phyloP scores from a whole-genome alignment of 2,113 vertebrate species.

The Seriola quinqueradiata region DNA sequence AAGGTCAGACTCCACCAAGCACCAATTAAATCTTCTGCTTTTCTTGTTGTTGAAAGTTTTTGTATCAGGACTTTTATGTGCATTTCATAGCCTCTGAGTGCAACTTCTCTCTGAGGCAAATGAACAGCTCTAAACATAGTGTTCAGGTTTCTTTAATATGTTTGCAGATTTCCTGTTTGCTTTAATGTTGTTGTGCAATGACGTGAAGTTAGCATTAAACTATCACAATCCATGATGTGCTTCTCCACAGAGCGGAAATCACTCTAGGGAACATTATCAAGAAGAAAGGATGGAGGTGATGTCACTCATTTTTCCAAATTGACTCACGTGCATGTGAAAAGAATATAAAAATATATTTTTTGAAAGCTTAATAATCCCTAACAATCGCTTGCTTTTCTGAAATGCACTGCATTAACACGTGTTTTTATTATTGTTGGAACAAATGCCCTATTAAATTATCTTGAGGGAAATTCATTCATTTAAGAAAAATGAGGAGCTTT shows the following conservation, averaged over 20 bases:
- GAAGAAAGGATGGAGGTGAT: slow-evolving; percentile 87
- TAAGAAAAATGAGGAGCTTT: slow-evolving; percentile 22
- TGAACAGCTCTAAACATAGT: background rate
- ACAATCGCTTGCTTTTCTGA: slow-evolving; percentile 37
- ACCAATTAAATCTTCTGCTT: slow-evolving; percentile 23
- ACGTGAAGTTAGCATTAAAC: background rate
- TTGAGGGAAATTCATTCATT: slow-evolving; percentile 35
- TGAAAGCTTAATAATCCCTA: slow-evolving; percentile 25
- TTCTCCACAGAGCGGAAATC: slow-evolving; percentile 83
- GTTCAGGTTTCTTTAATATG: background rate
- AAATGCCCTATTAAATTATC: slow-evolving; percentile 29
- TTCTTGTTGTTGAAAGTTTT: slow-evolving; percentile 7
- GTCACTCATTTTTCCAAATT: slow-evolving; percentile 40
- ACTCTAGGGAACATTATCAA: slow-evolving; percentile 87
- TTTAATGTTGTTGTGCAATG: background rate
- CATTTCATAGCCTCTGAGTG: background rate
- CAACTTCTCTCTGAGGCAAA: background rate
- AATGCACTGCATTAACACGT: slow-evolving; percentile 18
- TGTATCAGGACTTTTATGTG: background rate
- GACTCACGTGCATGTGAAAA: slow-evolving; percentile 43
- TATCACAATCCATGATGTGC: slow-evolving; percentile 27
- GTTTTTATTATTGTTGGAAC: slow-evolving; percentile 18
- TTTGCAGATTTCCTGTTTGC: background rate
- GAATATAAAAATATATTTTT: slow-evolving; percentile 16
- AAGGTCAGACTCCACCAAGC: slow-evolving; percentile 85